Evolutionary conservation across 35 echinoderm and acorn worm species (phyloP).

Genomic region (Lytechinus variegatus): DNA sequence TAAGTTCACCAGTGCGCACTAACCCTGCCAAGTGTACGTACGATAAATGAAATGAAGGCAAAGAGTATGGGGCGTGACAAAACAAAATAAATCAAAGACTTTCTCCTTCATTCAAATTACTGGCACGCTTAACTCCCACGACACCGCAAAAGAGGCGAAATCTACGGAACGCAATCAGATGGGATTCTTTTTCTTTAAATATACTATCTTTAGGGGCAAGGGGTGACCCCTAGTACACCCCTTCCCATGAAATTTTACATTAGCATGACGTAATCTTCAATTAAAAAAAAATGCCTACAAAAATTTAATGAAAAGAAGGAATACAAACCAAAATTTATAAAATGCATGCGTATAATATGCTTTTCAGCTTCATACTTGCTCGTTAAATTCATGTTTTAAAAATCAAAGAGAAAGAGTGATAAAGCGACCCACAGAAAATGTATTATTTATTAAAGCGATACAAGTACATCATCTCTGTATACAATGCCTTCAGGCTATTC

Average conservation of each 20-base stretch:
- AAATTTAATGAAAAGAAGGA: no score
- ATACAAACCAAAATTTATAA: no score
- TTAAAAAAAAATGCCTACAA: no score
- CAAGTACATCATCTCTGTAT: neutral
- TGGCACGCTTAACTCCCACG: neutral
- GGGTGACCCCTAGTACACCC: no score
- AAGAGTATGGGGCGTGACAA: neutral
- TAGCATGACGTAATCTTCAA: no score
- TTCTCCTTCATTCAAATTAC: conserved; percentile 4
- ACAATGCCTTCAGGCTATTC: neutral
- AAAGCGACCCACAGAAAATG: neutral
- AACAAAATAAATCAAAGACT: conserved; percentile 14
- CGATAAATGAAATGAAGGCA: conserved; percentile 2
- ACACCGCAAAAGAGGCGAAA: neutral
- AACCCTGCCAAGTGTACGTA: neutral
- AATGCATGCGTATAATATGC: no score
- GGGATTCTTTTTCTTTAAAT: no score
- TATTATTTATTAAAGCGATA: neutral
- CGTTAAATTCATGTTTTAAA: neutral
- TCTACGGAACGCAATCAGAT: no score
- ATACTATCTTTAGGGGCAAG: no score
- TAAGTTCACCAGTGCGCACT: neutral
- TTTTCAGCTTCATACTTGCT: neutral
- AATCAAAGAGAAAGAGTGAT: neutral
- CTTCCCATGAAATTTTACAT: no score